A percentile compares a stretch with the other conserved stretches of the same genome.
Evolutionary conservation across 2,797 vertebrate species (phyloP).

Genomic region (Intellagama lesueurii): DNA sequence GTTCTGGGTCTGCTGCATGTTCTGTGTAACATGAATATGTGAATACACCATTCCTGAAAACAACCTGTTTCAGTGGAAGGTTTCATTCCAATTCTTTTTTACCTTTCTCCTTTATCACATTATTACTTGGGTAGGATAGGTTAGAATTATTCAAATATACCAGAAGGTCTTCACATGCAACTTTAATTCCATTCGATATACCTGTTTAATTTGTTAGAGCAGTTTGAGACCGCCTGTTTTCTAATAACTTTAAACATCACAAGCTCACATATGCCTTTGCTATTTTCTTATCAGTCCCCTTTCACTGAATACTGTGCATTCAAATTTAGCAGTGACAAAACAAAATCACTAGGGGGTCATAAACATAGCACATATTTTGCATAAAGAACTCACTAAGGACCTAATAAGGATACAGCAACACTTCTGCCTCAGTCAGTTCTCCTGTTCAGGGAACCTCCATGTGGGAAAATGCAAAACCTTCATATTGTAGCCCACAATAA

Average conservation of each 20-base stretch:
- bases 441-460: constrained; percentile 39
- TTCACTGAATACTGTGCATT: constrained; percentile 36
- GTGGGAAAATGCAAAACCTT: constrained; percentile 57
- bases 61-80: neutral
- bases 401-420: constrained; percentile 16
- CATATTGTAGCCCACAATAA: constrained; percentile 57
- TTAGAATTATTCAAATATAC: constrained; percentile 7
- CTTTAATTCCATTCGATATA: constrained; percentile 26
- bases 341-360: constrained; percentile 8
- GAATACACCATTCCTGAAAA: neutral
- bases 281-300: constrained; percentile 11
- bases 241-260: constrained; percentile 16
- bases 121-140: neutral
- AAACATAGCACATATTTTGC: constrained; percentile 20
- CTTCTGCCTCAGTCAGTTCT: constrained; percentile 50
- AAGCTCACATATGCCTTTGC: neutral
- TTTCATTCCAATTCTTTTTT: neutral
- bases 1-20: neutral
- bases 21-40: neutral
- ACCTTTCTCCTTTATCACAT: neutral
- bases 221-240: neutral
- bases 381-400: constrained; percentile 35
- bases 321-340: constrained; percentile 4
- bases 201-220: neutral
- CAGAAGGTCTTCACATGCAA: constrained; percentile 17